phyloP scores from a whole-genome alignment of 2,113 vertebrate genomes.

The Brienomyrus longianalis region DNA sequence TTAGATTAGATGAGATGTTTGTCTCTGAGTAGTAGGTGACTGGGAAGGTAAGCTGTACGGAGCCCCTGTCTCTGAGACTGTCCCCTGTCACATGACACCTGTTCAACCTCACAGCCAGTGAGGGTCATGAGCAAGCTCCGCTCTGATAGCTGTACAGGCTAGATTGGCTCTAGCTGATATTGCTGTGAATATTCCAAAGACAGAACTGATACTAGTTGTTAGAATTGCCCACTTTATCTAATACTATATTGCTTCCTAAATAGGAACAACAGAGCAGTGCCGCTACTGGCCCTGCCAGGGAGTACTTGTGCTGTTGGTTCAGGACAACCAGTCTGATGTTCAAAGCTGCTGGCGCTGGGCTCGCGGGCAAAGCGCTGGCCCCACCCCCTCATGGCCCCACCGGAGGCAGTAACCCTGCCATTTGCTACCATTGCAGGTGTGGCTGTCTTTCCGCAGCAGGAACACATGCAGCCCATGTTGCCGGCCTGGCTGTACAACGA shows the following conservation, averaged over 20 bases:
- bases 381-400: slow-evolving; percentile 25
- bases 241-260: background rate
- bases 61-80: background rate
- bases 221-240: background rate
- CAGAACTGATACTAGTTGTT: background rate
- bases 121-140: background rate
- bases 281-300: background rate
- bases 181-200: background rate
- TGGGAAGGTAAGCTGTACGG: background rate
- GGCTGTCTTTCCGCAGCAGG: slow-evolving; percentile 81
- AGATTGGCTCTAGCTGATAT: background rate
- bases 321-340: slow-evolving; percentile 37
- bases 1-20: background rate
- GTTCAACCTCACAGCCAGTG: background rate
- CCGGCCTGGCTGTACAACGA: slow-evolving; percentile 94
- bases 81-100: background rate
- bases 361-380: slow-evolving; percentile 5
- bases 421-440: slow-evolving; percentile 61
- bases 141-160: background rate
- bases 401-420: background rate
- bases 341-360: slow-evolving; percentile 20
- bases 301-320: slow-evolving; percentile 26
- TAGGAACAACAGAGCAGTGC: background rate
- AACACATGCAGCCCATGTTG: slow-evolving; percentile 81
- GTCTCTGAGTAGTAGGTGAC: background rate